A percentile compares a stretch with the other conserved stretches of the same genome.
phyloP scores from a whole-genome alignment of 2,113 vertebrate genomes.

The Pangasianodon gigas region DNA sequence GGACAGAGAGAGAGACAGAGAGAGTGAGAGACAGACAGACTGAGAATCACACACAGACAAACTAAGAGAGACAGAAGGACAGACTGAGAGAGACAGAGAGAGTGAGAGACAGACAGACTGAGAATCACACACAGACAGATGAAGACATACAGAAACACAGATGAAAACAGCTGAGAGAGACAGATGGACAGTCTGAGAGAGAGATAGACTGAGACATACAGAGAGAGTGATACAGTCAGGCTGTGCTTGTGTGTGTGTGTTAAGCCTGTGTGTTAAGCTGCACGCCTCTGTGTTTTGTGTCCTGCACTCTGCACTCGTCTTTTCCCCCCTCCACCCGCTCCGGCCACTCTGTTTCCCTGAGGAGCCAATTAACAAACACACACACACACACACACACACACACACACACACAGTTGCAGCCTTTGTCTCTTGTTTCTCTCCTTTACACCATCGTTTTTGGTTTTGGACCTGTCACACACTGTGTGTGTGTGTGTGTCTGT shows the following conservation, averaged over 20 bases:
- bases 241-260: background rate
- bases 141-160: background rate
- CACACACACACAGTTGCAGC: slow-evolving; percentile 29
- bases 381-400: slow-evolving; percentile 27
- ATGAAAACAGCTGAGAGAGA: background rate
- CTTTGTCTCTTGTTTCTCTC: slow-evolving; percentile 30
- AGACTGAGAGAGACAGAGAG: background rate
- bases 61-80: background rate
- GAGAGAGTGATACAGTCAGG: background rate
- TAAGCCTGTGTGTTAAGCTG: background rate
- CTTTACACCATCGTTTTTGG: background rate
- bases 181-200: background rate
- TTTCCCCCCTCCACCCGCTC: slow-evolving; percentile 27
- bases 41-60: background rate
- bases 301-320: background rate
- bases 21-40: background rate
- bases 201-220: background rate
- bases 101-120: background rate
- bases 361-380: slow-evolving; percentile 57
- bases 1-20: background rate
- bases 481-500: background rate
- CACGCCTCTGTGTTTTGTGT: slow-evolving; percentile 3
- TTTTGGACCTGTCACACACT: background rate
- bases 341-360: slow-evolving; percentile 50
- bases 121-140: background rate